Conservation (phyloP, 2,888 invertebrate species). For the Pomacea canaliculata region DNA sequence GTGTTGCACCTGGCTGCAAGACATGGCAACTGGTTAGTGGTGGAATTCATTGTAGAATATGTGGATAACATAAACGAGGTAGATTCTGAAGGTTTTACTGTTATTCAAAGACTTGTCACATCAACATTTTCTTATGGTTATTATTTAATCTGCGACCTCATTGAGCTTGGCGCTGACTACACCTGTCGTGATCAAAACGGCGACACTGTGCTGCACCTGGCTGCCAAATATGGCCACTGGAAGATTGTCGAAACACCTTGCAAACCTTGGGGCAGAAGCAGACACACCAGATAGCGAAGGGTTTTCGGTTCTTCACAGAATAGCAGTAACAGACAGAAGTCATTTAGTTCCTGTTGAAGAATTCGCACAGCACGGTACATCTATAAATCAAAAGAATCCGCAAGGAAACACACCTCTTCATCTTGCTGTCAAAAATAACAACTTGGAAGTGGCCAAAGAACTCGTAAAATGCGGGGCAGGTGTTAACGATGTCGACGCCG, state of each 20-base stretch:
- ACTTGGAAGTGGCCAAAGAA: not conserved
- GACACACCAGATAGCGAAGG: not conserved
- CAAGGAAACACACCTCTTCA: not conserved
- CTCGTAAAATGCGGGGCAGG: not conserved
- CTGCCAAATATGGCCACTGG: no score
- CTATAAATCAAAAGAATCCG: no score
- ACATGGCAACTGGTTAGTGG: not conserved
- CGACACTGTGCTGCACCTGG: no score
- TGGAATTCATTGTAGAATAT: not conserved
- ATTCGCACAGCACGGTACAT: no score
- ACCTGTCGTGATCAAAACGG: no score
- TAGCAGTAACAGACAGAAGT: no score
- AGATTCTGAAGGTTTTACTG: constrained; percentile 2
- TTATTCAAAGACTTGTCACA: not conserved
- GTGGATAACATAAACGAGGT: not conserved
- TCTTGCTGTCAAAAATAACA: not conserved
- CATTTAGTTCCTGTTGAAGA: no score
- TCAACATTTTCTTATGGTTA: no score
- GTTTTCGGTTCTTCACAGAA: no score
- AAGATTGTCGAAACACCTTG: no score
- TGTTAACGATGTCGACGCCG: not conserved
- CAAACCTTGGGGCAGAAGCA: not conserved
- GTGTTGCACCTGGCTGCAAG: not conserved
- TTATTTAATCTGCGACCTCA: no score
- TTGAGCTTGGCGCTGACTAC: no score